Conservation (phyloP, 2,888 invertebrate species). For the Lepidonotus clava region DNA sequence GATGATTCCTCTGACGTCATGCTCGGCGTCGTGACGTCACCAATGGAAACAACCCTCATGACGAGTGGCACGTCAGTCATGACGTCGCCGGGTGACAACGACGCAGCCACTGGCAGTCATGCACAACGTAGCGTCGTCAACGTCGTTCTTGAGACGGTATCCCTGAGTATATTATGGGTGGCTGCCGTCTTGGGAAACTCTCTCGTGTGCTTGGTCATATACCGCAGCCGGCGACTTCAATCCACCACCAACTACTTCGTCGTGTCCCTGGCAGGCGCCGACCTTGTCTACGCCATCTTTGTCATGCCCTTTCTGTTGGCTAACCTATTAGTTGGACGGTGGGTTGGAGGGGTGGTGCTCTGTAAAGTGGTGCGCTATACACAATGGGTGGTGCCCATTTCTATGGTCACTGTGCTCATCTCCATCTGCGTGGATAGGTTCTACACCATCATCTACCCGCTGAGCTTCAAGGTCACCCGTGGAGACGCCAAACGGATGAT, state of each 20-base stretch:
- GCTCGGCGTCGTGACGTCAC: background rate
- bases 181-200: constrained; percentile 69
- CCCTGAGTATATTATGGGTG: constrained; percentile 60
- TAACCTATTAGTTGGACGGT: constrained; percentile 65
- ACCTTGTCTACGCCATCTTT: constrained; percentile 69
- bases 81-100: background rate
- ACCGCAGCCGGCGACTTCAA: constrained; percentile 77
- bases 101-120: background rate
- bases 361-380: constrained; percentile 73
- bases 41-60: background rate
- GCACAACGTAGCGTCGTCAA: background rate
- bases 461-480: constrained; percentile 78
- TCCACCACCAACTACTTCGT: constrained; percentile 80
- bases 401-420: constrained; percentile 70
- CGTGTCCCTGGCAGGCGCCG: constrained; percentile 72
- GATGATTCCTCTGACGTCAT: background rate
- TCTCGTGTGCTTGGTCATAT: constrained; percentile 77
- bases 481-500: constrained; percentile 76
- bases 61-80: background rate
- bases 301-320: constrained; percentile 71
- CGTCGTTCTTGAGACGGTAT: constrained; percentile 14
- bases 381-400: constrained; percentile 68
- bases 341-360: constrained; percentile 70
- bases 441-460: constrained; percentile 79
- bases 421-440: constrained; percentile 76